Evolutionary conservation across 1,140 invertebrate genomes (phyloP), one percentile per base, ranked within the genome.

Genomic region (Zaprionus tsacasi): DNA sequence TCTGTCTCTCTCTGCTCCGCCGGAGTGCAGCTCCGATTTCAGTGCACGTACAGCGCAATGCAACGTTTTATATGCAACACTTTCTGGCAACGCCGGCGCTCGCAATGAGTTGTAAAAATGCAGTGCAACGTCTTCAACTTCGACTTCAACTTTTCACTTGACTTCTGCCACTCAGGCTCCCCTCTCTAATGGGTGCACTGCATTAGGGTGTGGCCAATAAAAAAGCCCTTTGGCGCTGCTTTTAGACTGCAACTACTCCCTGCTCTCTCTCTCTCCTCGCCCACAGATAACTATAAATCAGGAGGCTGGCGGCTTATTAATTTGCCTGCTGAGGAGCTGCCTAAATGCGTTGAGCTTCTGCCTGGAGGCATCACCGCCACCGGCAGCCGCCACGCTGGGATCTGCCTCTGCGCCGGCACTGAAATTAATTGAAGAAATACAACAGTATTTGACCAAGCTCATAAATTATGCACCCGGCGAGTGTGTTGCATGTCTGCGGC

Each of bases 401-500:
- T 45, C 74, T 17, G 15, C 72, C 33, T 70, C 72, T 43, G 56
- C 70, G 43, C 66, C 77, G 40, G 80, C 76, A 52, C 76, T 92
- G 57, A 91, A 91, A 91, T 88, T 89, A 91, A 95, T 96, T 48
- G 97, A 98, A 91, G 97, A 98, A 91, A 93, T 97, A 67, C 93
- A 98, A 13, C 92, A 93, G 61, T 97, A 97, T 93, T 92, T 98
- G 15, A 95, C 95, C 75, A 94, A 93, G 36, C 95, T 96, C 6
- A 94, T 98, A 64, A 89, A 93, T 58, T 92, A 97, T 65, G 95
- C 96, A 64, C 94, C 96, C 11, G 95, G 94, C 8, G 92, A 94
- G 21, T 95, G 96, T 15, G 94, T 98, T 15, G 93, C 94, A 70
- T 97, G 96, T 93, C 96, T 97, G 21, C 95, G 96, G 78, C 96